A percentile compares a stretch with the other conserved stretches of the same genome.
phyloP scores from a whole-genome alignment of 2,113 vertebrate genomes.

The Ceuthmochares aereus region DNA sequence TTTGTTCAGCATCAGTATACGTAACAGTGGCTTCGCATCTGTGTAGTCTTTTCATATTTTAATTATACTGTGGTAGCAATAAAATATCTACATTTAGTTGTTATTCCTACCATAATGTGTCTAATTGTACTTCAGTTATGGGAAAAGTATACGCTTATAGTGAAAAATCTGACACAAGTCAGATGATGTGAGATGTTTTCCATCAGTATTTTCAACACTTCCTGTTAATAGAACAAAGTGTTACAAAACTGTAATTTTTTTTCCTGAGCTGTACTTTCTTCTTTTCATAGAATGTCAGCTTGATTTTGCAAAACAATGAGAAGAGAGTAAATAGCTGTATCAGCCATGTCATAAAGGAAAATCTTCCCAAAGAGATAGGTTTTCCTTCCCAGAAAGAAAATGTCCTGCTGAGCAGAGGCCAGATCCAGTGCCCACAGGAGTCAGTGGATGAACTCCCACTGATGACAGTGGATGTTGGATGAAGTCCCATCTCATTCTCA shows the following conservation, averaged over 20 bases:
- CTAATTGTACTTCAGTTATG: not conserved
- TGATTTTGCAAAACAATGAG: slow-evolving; percentile 1
- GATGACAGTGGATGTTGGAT: slow-evolving; percentile 45
- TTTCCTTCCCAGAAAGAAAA: slow-evolving; percentile 63
- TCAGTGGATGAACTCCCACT: slow-evolving; percentile 50
- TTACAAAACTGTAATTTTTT: slow-evolving; percentile 38
- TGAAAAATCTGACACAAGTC: not conserved
- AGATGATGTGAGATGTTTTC: not conserved
- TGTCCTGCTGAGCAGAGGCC: not conserved
- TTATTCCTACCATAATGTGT: not conserved
- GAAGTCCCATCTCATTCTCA: slow-evolving; percentile 23
- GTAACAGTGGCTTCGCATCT: not conserved
- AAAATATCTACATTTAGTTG: not conserved
- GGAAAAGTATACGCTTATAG: not conserved
- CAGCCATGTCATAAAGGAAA: slow-evolving; percentile 58
- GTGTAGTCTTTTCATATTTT: not conserved
- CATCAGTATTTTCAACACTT: not conserved
- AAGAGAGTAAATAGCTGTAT: not conserved
- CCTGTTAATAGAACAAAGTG: not conserved
- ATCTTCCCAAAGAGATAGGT: slow-evolving; percentile 65
- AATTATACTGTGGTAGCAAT: not conserved
- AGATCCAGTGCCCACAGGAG: slow-evolving; percentile 36
- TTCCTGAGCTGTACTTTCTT: not conserved
- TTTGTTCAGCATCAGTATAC: not conserved
- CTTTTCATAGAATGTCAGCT: not conserved